Evolutionary conservation across 2,797 vertebrate species (phyloP), one percentile per base, ranked within the genome.

Genomic region (Dicrostonyx torquatus): DNA sequence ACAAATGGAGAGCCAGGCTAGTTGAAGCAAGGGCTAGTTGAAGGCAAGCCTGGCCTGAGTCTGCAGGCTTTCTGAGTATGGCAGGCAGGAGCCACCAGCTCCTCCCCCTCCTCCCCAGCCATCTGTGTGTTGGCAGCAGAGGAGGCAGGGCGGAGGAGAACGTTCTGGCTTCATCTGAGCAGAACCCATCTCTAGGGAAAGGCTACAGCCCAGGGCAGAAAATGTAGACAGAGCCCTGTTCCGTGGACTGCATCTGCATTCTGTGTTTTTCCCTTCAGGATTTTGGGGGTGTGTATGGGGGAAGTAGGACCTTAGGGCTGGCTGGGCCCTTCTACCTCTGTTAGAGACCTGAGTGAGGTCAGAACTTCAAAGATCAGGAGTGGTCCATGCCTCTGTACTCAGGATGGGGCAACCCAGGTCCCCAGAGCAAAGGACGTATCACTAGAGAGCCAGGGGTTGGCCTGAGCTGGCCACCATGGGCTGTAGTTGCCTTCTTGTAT

Each of bases 41-140:
- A 79, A 89, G 53, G 75, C 75, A 55, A 64, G 43, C 76, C 89
- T 22, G 31, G n/a, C 73, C 50, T 26, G 14, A 87, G 85, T 24
- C 85, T 53, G 60, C 78, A 60, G 75, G 75, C 89, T 77, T 91
- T 50, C 75, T 7, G 75, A 31, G 82, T 80, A 37, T 53, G 66
- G 66, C 70, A 18, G 8, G 70, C 68, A 24, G 11, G 76, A 87
- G 88, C 89, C 34, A 4, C 79, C 75, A 9, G 4, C 53, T 93
- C 94, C 13, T 77, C 94, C 85, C 87, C 77, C 72, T 31, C 6
- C 93, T 37, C 68, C 78, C 78, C 83, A 77, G 95, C 96, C 95
- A 96, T 96, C 96, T 96, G 96, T 37, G 60, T 14, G 0, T 29
- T 75, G 95, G 95, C 96, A 95, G 70, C 60, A 6, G 66, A 75